Evolutionary conservation across 2,113 vertebrate species (phyloP), one percentile per base, ranked within the genome.

Genomic region (Balaeniceps rex): DNA sequence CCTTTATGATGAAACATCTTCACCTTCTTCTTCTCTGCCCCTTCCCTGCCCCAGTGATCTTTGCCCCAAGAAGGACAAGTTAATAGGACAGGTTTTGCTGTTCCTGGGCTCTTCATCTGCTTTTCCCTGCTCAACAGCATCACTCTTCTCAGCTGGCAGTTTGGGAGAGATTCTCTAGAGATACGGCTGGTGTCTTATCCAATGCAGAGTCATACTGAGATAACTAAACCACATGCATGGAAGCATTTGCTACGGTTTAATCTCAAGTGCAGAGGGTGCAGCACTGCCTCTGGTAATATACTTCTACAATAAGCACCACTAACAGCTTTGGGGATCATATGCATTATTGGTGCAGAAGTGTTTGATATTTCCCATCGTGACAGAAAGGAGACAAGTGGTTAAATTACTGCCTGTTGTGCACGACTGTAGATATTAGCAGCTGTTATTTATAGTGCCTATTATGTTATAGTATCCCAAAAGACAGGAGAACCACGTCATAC

Each of bases 381-480:
- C 81, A 79, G 66, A 90, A 76, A 65, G 80, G 31, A 95, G 81
- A 87, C 63, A 88, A 94, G 72, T 88, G 51, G 83, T 88, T 96
- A 94, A 95, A 90, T 93, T 88, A 69, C 78, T 88, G 90, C 75
- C 89, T 97, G 71, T 66, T 89, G 91, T 86, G 68, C 63, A 95
- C 8, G 5, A 95, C 15, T 87, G 66, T 79, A 97, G 93, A 83
- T 84, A 96, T 91, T 90, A 94, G 47, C 71, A 87, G 81, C 63
- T 90, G 78, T 80, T 96, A 94, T 89, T 96, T 95, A 97, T 89
- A 96, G 88, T 47, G 65, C 42, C 71, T 91, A 76, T 91, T 93
- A 88, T 88, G 49, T 49, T 94, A 74, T 46, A 87, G 88, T 58
- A 90, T 95, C 94, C 95, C 89, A 88, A 93, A 94, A 87, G 84